Conservation (phyloP, 2,888 invertebrate genomes). For the Amaurobius ferox region DNA sequence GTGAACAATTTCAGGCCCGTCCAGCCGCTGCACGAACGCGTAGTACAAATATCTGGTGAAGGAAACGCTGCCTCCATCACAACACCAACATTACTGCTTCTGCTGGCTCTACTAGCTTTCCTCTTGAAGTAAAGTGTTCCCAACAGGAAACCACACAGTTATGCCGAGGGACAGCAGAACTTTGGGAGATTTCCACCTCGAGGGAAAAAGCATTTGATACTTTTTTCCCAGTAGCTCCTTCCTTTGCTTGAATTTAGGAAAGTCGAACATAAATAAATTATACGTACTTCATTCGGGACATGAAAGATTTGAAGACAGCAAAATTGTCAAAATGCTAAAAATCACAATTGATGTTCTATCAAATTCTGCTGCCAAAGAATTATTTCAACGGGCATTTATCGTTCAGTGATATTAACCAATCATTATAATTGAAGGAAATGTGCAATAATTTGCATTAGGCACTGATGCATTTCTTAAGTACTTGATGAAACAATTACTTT, state of each 20-base stretch:
- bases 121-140: conserved; percentile 27
- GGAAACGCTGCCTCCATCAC: background rate
- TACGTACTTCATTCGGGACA: too few species aligned
- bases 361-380: background rate
- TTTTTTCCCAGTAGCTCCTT: too few species aligned
- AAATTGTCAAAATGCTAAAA: too few species aligned
- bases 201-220: too few species aligned
- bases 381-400: background rate
- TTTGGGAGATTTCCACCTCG: background rate
- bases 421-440: background rate
- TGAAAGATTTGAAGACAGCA: too few species aligned
- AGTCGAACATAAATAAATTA: too few species aligned
- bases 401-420: background rate
- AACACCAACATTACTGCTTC: conserved; percentile 1
- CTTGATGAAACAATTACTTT: background rate
- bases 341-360: background rate
- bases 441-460: background rate
- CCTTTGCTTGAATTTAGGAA: too few species aligned
- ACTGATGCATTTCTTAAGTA: background rate
- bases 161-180: conserved; percentile 30
- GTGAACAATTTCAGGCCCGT: conserved; percentile 63
- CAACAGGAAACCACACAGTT: background rate
- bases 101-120: conserved; percentile 24
- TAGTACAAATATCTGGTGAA: conserved; percentile 45
- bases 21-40: conserved; percentile 39